A percentile compares a stretch with the other conserved stretches of the same genome.
phyloP scores from a whole-genome alignment of 1,140 invertebrate genomes.

The Orussus abietinus region DNA sequence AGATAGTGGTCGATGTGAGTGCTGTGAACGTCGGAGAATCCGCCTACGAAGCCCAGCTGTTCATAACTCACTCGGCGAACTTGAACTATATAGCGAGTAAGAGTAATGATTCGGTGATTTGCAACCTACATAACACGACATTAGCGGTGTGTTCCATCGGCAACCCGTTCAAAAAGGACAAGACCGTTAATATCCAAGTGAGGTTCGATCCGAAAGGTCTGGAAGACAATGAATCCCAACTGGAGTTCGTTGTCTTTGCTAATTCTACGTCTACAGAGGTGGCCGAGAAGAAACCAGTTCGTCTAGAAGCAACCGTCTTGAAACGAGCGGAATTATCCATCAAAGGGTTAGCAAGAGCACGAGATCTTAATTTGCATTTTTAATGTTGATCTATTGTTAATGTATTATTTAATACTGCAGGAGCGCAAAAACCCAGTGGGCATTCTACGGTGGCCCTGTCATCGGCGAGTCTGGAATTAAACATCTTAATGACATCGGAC shows the following conservation, averaged over 20 bases:
- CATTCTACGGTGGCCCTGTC: constrained; percentile 82
- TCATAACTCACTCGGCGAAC: constrained; percentile 71
- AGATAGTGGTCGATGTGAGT: constrained; percentile 72
- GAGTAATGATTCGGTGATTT: constrained; percentile 57
- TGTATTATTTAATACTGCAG: constrained; percentile 31
- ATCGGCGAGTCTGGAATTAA: constrained; percentile 79
- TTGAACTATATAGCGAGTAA: constrained; percentile 75
- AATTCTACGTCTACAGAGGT: constrained; percentile 84
- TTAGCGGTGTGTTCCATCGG: constrained; percentile 78
- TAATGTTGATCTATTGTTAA: constrained; percentile 11
- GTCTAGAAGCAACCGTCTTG: constrained; percentile 65
- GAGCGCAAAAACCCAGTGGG: constrained; percentile 51
- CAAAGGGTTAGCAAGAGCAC: constrained; percentile 61
- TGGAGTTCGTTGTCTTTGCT: constrained; percentile 71
- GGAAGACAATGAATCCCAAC: constrained; percentile 64
- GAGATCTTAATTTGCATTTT: constrained; percentile 15
- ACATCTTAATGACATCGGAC: constrained; percentile 81
- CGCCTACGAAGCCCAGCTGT: constrained; percentile 85
- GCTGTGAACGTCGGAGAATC: constrained; percentile 80
- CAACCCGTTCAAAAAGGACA: constrained; percentile 78
- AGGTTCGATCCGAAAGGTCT: constrained; percentile 76
- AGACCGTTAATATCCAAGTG: constrained; percentile 61
- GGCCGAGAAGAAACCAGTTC: constrained; percentile 56
- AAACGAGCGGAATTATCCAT: constrained; percentile 80
- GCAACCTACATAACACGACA: constrained; percentile 69